Percentiles rank a stretch among this genome's conserved stretches.
phyloP scores from a whole-genome alignment of 1,140 invertebrate genomes.

The Drosophila melanica region DNA sequence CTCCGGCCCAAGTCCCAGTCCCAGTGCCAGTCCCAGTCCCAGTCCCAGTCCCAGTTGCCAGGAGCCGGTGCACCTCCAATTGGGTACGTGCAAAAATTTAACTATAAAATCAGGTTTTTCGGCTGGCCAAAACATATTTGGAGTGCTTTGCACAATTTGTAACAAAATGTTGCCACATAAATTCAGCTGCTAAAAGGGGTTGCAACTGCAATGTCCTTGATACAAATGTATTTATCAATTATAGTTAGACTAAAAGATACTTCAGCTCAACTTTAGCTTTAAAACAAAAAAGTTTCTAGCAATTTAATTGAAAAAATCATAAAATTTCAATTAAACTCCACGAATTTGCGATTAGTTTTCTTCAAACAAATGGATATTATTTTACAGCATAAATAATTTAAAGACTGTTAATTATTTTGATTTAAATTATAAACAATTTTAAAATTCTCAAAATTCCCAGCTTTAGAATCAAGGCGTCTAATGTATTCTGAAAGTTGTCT shows the following conservation, averaged over 20 bases:
- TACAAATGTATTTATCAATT: neutral
- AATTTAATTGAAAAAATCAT: too few relatives aligned
- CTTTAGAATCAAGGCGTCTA: too few relatives aligned
- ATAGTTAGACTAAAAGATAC: neutral
- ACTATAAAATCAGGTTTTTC: constrained; percentile 76
- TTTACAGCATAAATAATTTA: too few relatives aligned
- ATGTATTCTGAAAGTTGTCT: too few relatives aligned
- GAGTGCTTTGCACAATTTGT: constrained; percentile 58
- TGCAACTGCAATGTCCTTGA: constrained; percentile 43
- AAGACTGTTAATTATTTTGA: too few relatives aligned
- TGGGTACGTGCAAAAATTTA: constrained; percentile 68
- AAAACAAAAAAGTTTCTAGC: too few relatives aligned
- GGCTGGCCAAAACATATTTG: constrained; percentile 41
- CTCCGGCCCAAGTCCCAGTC: neutral
- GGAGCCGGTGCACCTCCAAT: constrained; percentile 57
- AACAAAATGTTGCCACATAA: constrained; percentile 38
- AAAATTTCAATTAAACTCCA: too few relatives aligned
- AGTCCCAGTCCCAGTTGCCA: constrained; percentile 12
- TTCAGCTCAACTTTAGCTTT: neutral
- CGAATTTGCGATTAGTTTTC: too few relatives aligned
- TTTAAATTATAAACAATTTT: too few relatives aligned
- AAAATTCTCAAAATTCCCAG: too few relatives aligned
- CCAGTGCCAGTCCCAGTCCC: neutral
- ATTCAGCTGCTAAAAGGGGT: constrained; percentile 16
- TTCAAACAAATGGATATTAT: too few relatives aligned